Conservation (phyloP, 1,140 invertebrate genomes). For the Hirudo medicinalis region DNA sequence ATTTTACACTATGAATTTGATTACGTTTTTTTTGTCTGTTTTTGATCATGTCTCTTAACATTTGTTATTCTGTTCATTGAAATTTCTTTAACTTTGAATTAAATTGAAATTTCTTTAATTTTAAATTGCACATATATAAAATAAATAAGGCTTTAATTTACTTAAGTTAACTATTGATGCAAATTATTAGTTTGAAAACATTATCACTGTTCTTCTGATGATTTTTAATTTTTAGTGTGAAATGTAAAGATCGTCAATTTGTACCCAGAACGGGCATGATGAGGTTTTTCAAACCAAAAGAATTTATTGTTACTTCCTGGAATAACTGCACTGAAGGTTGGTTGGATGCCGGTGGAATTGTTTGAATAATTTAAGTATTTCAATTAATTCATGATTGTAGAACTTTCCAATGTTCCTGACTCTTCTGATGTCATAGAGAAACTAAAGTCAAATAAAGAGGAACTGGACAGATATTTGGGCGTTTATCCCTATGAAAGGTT, state of each 20-base stretch:
- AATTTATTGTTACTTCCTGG: conserved; percentile 77
- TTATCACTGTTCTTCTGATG: background rate
- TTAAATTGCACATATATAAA: too few relatives aligned
- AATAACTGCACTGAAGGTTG: conserved; percentile 45
- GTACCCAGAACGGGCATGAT: conserved; percentile 74
- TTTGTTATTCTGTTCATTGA: background rate
- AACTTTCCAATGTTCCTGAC: background rate
- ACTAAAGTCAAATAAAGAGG: conserved; percentile 57
- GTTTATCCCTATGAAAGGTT: conserved; percentile 71
- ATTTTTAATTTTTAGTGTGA: conserved; percentile 42
- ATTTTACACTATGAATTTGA: background rate
- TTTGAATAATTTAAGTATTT: conserved; percentile 11
- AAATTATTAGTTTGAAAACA: background rate
- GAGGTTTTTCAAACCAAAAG: conserved; percentile 64
- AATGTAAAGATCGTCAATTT: conserved; percentile 41
- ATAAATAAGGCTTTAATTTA: conserved; percentile 1
- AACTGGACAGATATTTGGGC: conserved; percentile 68
- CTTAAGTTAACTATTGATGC: background rate
- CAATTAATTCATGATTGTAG: background rate
- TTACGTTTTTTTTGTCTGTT: background rate
- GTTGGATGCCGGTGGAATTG: background rate
- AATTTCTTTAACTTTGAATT: background rate
- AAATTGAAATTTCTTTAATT: conserved; percentile 1
- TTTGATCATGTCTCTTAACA: background rate
- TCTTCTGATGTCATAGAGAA: conserved; percentile 26